Conservation (phyloP, 1,140 invertebrate species). For the Drosophila lacteicornis region DNA sequence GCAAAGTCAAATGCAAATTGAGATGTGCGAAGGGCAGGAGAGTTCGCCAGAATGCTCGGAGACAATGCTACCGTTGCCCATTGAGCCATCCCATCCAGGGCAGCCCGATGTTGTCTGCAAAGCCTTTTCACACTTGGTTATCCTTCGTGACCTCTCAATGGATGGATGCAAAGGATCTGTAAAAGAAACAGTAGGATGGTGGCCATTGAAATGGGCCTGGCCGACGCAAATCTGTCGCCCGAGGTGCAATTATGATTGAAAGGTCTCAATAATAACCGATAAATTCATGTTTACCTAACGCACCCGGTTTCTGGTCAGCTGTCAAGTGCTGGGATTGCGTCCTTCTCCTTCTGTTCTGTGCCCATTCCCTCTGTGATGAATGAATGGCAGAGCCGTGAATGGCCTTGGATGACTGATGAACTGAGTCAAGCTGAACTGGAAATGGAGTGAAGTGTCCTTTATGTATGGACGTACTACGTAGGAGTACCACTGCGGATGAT, state of each 20-base stretch:
- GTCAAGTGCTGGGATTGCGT: slow-evolving; percentile 62
- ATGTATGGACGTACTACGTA: slow-evolving; percentile 11
- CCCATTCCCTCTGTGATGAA: slow-evolving; percentile 60
- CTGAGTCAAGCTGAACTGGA: slow-evolving; percentile 37
- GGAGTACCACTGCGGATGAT: slow-evolving; percentile 42
- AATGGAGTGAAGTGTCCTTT: slow-evolving; percentile 25
- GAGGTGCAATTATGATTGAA: slow-evolving; percentile 80
- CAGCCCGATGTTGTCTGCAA: slow-evolving; percentile 35
- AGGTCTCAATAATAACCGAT: slow-evolving; percentile 84
- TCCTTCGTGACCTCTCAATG: slow-evolving; percentile 43
- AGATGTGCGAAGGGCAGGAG: slow-evolving; percentile 53
- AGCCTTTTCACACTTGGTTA: slow-evolving; percentile 79
- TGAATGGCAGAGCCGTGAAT: slow-evolving; percentile 51
- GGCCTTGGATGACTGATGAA: slow-evolving; percentile 66
- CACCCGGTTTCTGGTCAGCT: slow-evolving; percentile 66
- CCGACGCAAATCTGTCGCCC: slow-evolving; percentile 53
- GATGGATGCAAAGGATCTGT: slow-evolving; percentile 39
- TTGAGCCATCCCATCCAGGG: slow-evolving; percentile 9
- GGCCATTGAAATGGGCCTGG: slow-evolving; percentile 38
- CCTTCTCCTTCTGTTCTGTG: slow-evolving; percentile 4
- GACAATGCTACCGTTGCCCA: slow-evolving; percentile 42
- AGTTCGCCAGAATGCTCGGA: slow-evolving; percentile 52
- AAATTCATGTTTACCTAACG: slow-evolving; percentile 83
- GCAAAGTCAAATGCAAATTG: slow-evolving; percentile 84
- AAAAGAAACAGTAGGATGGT: slow-evolving; percentile 61